These are phyloP conservation scores for Ichneumoninae sp. DNA, from an alignment of 2,888 invertebrate genomes.

Conservation along the genomic window DNA sequence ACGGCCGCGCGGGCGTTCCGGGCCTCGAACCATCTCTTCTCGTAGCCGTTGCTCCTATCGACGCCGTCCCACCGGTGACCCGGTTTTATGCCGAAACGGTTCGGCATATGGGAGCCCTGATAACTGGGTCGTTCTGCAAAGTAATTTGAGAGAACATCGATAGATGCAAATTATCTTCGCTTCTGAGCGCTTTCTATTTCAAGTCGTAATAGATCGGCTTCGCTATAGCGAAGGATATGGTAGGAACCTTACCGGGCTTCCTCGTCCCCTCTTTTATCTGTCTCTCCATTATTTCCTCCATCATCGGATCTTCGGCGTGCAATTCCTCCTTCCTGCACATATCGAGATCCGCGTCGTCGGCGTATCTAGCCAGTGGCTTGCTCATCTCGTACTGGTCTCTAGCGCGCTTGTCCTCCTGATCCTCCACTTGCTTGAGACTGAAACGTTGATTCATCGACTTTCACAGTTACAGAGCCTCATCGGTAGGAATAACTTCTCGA, in stretches of 20 bases:
- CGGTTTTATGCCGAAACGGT: slow-evolving; percentile 95
- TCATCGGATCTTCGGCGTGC: slow-evolving; percentile 97
- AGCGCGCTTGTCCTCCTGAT: slow-evolving; percentile 88
- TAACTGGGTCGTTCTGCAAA: slow-evolving; percentile 89
- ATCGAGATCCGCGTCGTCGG: slow-evolving; percentile 95
- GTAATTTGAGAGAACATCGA: slow-evolving; percentile 39
- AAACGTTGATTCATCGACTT: slow-evolving; percentile 66
- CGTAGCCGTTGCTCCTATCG: slow-evolving; percentile 98
- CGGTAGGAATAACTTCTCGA: not conserved
- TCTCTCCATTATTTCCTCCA: slow-evolving; percentile 92
- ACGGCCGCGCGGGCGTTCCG: slow-evolving; percentile 90
- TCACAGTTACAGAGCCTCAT: not conserved
- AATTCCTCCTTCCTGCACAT: slow-evolving; percentile 89
- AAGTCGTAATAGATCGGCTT: not conserved
- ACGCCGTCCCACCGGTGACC: slow-evolving; percentile 99
- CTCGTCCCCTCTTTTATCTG: slow-evolving; percentile 86
- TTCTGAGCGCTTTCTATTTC: not conserved
- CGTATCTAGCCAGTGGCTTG: slow-evolving; percentile 96
- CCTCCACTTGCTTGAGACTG: slow-evolving; percentile 92
- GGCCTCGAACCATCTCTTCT: slow-evolving; percentile 93
- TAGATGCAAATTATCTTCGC: slow-evolving; percentile 13
- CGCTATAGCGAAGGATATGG: slow-evolving; percentile 10
- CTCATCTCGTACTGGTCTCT: slow-evolving; percentile 93
- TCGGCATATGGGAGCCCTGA: slow-evolving; percentile 94
- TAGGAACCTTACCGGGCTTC: slow-evolving; percentile 83